A percentile compares a stretch with the other conserved stretches of the same genome.
Evolutionary conservation across 2,797 vertebrate species (phyloP).

Genomic region (Sebastes umbrosus): DNA sequence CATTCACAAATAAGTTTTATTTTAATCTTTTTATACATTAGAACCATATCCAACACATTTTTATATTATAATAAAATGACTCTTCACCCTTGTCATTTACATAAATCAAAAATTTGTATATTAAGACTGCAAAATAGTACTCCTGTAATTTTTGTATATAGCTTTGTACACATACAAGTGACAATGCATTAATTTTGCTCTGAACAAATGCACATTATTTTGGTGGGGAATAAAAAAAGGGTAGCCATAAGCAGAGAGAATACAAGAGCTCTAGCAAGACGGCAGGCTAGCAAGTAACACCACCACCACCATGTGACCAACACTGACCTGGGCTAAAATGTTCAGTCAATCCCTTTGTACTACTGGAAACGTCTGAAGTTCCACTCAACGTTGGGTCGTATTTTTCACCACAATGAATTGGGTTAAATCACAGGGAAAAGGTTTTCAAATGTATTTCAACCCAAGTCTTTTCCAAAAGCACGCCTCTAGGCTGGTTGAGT

Average conservation of each 20-base stretch:
- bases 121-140: slow-evolving; percentile 86
- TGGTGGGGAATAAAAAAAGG: slow-evolving; percentile 62
- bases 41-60: slow-evolving; percentile 83
- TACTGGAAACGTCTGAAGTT: slow-evolving; percentile 27
- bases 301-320: slow-evolving; percentile 67
- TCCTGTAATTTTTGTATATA: slow-evolving; percentile 78
- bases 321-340: slow-evolving; percentile 67
- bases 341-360: slow-evolving; percentile 41
- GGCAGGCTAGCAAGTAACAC: slow-evolving; percentile 70
- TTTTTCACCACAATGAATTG: slow-evolving; percentile 35
- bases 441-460: slow-evolving; percentile 49
- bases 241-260: slow-evolving; percentile 79
- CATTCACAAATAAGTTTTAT: slow-evolving; percentile 87
- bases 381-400: slow-evolving; percentile 27
- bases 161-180: slow-evolving; percentile 81
- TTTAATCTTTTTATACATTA: slow-evolving; percentile 82
- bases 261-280: slow-evolving; percentile 73
- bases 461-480: slow-evolving; percentile 49
- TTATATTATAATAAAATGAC: slow-evolving; percentile 85
- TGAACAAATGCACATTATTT: slow-evolving; percentile 65
- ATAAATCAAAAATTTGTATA: slow-evolving; percentile 79
- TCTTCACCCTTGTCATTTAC: slow-evolving; percentile 78
- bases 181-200: slow-evolving; percentile 74
- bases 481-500: slow-evolving; percentile 31
- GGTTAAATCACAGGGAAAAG: slow-evolving; percentile 30